Conservation (phyloP, 2,797 vertebrate genomes). For the Pempheris klunzingeri region DNA sequence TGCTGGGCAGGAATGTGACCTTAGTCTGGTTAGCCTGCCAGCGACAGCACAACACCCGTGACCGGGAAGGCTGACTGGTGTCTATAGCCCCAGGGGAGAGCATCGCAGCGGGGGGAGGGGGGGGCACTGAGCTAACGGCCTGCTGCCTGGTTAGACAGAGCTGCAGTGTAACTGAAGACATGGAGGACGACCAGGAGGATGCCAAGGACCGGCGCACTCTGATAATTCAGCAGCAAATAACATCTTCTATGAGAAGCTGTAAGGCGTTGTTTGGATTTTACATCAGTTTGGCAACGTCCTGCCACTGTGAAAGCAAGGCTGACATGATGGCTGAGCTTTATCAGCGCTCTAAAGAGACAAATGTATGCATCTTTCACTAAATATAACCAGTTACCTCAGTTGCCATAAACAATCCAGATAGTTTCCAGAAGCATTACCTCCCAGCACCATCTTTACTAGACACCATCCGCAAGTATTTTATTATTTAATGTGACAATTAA, state of each 20-base stretch:
- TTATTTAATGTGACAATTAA: slow-evolving; percentile 27
- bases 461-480: slow-evolving; percentile 16
- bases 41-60: slow-evolving; percentile 60
- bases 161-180: slow-evolving; percentile 52
- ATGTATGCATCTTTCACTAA: not conserved
- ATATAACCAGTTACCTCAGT: not conserved
- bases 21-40: slow-evolving; percentile 55
- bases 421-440: slow-evolving; percentile 45
- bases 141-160: slow-evolving; percentile 39
- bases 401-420: not conserved
- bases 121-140: slow-evolving; percentile 48
- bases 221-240: slow-evolving; percentile 21
- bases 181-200: slow-evolving; percentile 17
- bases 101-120: slow-evolving; percentile 55
- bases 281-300: not conserved
- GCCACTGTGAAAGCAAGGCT: not conserved
- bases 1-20: slow-evolving; percentile 57
- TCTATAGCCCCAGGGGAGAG: slow-evolving; percentile 54
- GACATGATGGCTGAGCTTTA: not conserved
- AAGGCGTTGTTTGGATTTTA: not conserved
- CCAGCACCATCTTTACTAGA: slow-evolving; percentile 32
- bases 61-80: slow-evolving; percentile 57
- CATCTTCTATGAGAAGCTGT: not conserved
- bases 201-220: slow-evolving; percentile 14
- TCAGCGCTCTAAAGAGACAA: not conserved